phyloP scores from a whole-genome alignment of 35 echinoderm and acorn worm genomes.

The Ophioderma brevispina region DNA sequence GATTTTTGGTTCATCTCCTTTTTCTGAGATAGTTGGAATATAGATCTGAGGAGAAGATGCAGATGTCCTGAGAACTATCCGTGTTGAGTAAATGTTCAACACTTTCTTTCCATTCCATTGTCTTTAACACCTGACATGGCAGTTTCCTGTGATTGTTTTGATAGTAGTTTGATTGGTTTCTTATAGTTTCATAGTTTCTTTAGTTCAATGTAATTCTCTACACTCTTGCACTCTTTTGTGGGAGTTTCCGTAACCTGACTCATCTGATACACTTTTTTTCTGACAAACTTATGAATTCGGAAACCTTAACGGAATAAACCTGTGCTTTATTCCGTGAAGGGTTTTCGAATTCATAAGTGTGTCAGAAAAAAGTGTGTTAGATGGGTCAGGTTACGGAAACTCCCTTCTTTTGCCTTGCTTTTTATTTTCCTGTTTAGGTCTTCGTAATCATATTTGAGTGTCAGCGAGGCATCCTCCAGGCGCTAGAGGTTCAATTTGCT shows the following conservation, averaged over 20 bases:
- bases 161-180: slow-evolving; percentile 14
- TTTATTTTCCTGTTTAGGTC: slow-evolving; percentile 37
- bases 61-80: neutral
- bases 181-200: neutral
- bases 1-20: neutral
- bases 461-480: no score
- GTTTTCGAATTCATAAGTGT: no score
- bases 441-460: slow-evolving; percentile 6
- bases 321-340: no score
- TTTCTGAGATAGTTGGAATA: neutral
- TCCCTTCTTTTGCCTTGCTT: slow-evolving; percentile 19
- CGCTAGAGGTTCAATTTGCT: no score
- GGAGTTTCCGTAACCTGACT: no score
- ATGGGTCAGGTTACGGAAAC: no score
- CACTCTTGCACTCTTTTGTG: slow-evolving; percentile 47
- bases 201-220: neutral
- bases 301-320: no score
- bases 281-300: no score
- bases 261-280: no score
- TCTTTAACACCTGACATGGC: neutral
- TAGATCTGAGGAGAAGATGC: neutral
- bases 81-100: neutral
- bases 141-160: slow-evolving; percentile 20
- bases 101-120: slow-evolving; percentile 32
- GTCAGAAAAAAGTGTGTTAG: no score